Conservation (phyloP, 2,113 vertebrate genomes). For the Porphyrio hochstetteri region DNA sequence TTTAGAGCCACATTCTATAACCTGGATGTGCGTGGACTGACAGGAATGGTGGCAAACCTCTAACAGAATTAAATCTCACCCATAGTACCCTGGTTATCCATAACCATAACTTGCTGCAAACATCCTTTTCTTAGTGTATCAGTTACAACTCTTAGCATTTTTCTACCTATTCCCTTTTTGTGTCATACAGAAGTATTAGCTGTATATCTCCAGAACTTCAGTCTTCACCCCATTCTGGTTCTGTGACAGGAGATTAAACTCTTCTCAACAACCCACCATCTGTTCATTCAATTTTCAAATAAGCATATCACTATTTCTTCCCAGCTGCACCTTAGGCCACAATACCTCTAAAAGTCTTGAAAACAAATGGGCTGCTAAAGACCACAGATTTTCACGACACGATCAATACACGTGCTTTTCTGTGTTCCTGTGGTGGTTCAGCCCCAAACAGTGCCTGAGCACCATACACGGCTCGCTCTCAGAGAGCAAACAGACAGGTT, state of each 20-base stretch:
- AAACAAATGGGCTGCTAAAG: neutral
- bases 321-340: neutral
- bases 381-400: neutral
- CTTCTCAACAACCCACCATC: neutral
- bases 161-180: neutral
- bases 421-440: neutral
- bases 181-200: neutral
- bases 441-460: too few species aligned
- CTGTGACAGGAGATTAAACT: neutral
- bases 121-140: neutral
- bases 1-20: neutral
- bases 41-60: neutral
- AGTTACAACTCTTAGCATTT: neutral
- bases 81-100: neutral
- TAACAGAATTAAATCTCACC: neutral
- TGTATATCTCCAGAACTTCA: neutral
- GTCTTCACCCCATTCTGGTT: neutral
- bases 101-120: neutral
- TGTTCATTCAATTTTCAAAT: neutral
- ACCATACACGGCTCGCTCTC: too few species aligned
- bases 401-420: neutral
- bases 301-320: neutral
- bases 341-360: neutral
- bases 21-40: neutral
- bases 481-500: too few species aligned